phyloP scores from a whole-genome alignment of 1,140 invertebrate genomes.

The Matsumurasca onukii region DNA sequence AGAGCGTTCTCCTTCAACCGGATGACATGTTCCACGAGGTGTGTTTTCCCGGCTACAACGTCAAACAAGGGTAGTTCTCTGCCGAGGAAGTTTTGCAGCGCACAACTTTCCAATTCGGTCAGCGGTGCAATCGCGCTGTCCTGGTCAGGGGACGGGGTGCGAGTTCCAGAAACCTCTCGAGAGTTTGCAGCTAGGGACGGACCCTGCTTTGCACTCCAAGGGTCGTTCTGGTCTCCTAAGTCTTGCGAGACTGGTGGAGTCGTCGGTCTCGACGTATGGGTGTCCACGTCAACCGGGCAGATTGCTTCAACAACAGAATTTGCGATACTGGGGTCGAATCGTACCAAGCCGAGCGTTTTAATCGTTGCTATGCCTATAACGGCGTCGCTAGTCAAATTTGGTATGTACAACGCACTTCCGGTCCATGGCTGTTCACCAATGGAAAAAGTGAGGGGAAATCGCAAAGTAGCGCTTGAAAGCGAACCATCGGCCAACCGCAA shows the following conservation, averaged over 20 bases:
- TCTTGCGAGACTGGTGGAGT: too few relatives aligned
- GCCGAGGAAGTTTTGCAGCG: background rate
- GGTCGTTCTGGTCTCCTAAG: background rate
- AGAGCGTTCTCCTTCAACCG: too few relatives aligned
- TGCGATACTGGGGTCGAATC: slow-evolving; percentile 31
- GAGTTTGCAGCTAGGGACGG: too few relatives aligned
- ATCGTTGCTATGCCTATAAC: background rate
- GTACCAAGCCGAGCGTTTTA: slow-evolving; percentile 40
- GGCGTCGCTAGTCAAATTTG: background rate
- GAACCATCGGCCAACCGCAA: background rate
- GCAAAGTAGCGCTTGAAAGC: background rate
- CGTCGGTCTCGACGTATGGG: too few relatives aligned
- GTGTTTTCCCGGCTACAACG: background rate
- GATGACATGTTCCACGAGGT: background rate
- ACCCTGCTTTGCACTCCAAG: background rate
- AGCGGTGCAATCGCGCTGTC: background rate
- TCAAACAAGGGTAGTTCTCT: background rate
- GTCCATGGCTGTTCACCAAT: background rate
- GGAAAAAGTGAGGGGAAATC: background rate
- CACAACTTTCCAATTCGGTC: background rate
- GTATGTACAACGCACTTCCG: background rate
- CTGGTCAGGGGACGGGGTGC: background rate
- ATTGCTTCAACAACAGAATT: too few relatives aligned
- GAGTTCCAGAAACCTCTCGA: too few relatives aligned
- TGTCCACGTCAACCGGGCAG: too few relatives aligned